phyloP scores from a whole-genome alignment of 2,888 invertebrate genomes.

The Rhimphoctona megacephalus region DNA sequence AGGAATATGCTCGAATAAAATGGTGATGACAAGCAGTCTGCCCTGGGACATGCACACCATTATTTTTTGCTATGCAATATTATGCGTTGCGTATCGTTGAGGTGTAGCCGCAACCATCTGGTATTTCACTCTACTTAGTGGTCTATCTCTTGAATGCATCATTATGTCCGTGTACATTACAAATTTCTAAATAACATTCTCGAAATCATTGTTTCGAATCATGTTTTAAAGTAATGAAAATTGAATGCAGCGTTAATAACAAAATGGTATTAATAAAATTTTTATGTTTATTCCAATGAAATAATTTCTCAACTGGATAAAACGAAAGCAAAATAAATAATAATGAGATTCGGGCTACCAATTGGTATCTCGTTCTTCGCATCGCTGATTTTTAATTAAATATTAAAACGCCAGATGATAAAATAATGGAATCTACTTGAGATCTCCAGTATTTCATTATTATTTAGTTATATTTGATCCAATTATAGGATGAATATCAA shows the following conservation, averaged over 20 bases:
- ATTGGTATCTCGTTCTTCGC: not conserved
- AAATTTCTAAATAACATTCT: not conserved
- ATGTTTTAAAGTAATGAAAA: not conserved
- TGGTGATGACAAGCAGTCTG: slow-evolving; percentile 9
- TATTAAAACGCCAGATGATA: not conserved
- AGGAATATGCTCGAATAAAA: slow-evolving; percentile 7
- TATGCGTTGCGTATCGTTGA: slow-evolving; percentile 17
- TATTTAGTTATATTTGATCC: not conserved
- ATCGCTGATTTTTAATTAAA: slow-evolving; percentile 6
- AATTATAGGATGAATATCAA: not conserved
- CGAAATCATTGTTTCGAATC: not conserved
- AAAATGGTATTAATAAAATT: not conserved
- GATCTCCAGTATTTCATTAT: not conserved
- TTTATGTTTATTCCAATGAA: not conserved
- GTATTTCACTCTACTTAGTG: not conserved
- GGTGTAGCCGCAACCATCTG: slow-evolving; percentile 14
- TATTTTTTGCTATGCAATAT: slow-evolving; percentile 22
- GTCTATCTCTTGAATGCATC: slow-evolving; percentile 4
- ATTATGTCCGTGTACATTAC: not conserved
- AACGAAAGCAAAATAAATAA: not conserved
- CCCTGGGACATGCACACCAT: not conserved
- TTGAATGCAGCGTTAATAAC: not conserved
- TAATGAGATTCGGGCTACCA: not conserved
- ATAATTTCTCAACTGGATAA: not conserved
- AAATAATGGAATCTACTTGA: not conserved